Conservation (phyloP, 2,797 vertebrate genomes). For the Okamejei kenojei region DNA sequence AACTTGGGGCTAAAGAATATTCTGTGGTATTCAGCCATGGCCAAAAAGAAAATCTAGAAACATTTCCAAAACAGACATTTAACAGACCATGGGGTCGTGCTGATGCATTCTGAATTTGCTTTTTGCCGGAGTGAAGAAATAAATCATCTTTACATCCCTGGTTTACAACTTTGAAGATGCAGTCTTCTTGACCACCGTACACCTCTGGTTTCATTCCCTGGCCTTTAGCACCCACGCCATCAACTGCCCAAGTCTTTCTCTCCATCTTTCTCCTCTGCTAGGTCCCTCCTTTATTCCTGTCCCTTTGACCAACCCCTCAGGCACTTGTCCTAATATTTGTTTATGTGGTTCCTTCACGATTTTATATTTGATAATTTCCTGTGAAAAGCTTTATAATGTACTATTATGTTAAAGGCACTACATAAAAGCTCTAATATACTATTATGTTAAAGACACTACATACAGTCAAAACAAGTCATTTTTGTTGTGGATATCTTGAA, state of each 20-base stretch:
- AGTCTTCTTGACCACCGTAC: neutral
- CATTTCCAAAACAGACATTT: no score
- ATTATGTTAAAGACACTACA: no score
- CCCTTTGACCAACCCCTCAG: neutral
- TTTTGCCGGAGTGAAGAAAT: neutral
- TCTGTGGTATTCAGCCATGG: no score
- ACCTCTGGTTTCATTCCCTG: neutral
- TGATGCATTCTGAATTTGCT: no score
- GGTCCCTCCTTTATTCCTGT: neutral
- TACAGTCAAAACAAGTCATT: neutral
- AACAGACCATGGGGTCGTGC: no score
- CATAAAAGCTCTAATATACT: no score
- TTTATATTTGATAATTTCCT: neutral
- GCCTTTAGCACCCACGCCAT: neutral
- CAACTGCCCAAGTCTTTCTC: neutral
- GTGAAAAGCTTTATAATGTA: no score
- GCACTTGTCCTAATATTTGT: neutral
- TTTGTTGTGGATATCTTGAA: neutral
- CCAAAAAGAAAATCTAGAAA: no score
- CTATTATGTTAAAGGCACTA: no score
- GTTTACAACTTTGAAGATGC: neutral
- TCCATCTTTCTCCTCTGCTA: neutral
- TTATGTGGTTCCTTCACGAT: neutral
- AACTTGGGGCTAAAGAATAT: no score
- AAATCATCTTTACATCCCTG: neutral